phyloP scores from a whole-genome alignment of 2,797 vertebrate genomes.

The Dipus sagitta region DNA sequence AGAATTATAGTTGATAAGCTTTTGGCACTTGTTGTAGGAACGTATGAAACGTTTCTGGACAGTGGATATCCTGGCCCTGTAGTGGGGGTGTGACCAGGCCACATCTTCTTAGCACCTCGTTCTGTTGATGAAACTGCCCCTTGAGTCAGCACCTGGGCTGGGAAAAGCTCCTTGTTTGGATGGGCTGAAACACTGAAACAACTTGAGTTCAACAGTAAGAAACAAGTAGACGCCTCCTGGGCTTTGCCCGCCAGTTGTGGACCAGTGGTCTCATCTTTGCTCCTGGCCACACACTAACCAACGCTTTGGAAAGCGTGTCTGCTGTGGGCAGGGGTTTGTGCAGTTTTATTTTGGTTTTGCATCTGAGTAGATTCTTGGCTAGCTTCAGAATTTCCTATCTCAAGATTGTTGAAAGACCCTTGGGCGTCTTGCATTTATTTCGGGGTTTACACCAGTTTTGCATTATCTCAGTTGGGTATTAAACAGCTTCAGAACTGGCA shows the following conservation, averaged over 20 bases:
- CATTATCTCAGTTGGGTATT: conserved; percentile 85
- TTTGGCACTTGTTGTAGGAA: neutral
- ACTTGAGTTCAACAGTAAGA: neutral
- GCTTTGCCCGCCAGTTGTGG: no score
- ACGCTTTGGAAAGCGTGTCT: neutral
- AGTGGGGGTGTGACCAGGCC: no score
- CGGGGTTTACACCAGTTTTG: conserved; percentile 79
- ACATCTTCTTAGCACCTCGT: neutral
- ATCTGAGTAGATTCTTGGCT: conserved; percentile 53
- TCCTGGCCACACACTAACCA: no score
- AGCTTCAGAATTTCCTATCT: neutral
- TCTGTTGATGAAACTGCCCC: conserved; percentile 30
- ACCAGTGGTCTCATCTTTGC: accelerated
- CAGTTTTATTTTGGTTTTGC: neutral
- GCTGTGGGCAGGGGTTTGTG: neutral
- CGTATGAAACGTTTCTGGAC: neutral
- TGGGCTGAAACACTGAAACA: conserved; percentile 17
- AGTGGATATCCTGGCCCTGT: neutral
- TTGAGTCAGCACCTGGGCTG: conserved; percentile 19
- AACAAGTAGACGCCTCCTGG: neutral
- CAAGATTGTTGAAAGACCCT: conserved; percentile 63
- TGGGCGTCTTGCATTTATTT: conserved; percentile 78
- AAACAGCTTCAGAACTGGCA: conserved; percentile 85
- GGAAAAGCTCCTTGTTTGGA: neutral
- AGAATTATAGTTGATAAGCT: neutral